Conservation (phyloP, 2,113 vertebrate genomes). For the Oryzias celebensis region DNA sequence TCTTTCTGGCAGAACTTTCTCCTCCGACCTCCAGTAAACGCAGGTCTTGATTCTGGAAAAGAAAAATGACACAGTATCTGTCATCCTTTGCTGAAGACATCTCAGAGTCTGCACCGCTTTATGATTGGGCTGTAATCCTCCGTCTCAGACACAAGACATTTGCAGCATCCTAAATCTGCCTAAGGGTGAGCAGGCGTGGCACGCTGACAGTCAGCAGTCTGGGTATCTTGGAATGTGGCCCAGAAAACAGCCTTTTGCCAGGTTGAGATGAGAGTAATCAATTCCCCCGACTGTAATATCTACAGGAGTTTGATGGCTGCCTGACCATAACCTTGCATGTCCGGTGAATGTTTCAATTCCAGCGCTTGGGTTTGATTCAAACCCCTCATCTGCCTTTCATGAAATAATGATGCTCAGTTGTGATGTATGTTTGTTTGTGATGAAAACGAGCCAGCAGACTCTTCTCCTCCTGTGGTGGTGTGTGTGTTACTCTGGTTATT, state of each 20-base stretch:
- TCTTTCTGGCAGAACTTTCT: too few relatives aligned
- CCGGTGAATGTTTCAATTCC: slow-evolving; percentile 69
- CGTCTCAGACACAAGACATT: slow-evolving; percentile 42
- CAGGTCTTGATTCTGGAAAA: neutral
- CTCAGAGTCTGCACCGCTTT: slow-evolving; percentile 4
- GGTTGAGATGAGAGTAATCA: slow-evolving; percentile 71
- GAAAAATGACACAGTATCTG: neutral
- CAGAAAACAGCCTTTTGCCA: slow-evolving; percentile 34
- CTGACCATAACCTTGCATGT: slow-evolving; percentile 45
- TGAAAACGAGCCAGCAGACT: neutral
- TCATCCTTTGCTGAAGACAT: neutral
- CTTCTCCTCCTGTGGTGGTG: neutral
- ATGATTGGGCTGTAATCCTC: slow-evolving; percentile 44
- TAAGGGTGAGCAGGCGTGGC: slow-evolving; percentile 26
- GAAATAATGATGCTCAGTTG: slow-evolving; percentile 20
- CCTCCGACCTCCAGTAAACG: neutral
- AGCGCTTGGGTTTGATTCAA: slow-evolving; percentile 66
- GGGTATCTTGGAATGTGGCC: slow-evolving; percentile 57
- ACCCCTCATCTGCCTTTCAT: slow-evolving; percentile 4
- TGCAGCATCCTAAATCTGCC: slow-evolving; percentile 53
- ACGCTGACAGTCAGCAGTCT: slow-evolving; percentile 28
- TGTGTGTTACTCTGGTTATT: neutral
- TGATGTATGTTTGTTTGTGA: slow-evolving; percentile 27
- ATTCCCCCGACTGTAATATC: slow-evolving; percentile 71
- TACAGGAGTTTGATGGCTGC: slow-evolving; percentile 69